Percentiles rank a stretch among this genome's conserved stretches.
Evolutionary conservation across 2,888 invertebrate genomes (phyloP).

Genomic region (Plagodis pulveraria): DNA sequence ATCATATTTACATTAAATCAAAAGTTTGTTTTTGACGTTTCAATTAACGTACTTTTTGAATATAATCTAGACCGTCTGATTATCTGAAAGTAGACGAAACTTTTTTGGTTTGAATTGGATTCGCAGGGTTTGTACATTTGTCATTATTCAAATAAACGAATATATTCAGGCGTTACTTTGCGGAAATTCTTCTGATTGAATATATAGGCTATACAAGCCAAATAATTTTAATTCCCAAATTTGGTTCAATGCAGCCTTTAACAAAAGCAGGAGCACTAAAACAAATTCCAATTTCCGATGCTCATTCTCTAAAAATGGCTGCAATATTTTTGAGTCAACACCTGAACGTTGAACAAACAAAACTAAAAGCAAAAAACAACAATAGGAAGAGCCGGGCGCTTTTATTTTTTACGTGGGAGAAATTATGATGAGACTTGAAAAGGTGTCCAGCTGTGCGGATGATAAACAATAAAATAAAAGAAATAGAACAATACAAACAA

Average conservation of each 20-base stretch:
- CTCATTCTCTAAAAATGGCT: conserved; percentile 53
- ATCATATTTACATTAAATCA: too few species aligned
- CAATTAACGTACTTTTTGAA: too few species aligned
- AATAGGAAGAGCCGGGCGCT: conserved; percentile 41
- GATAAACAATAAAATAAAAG: background rate
- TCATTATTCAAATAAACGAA: too few species aligned
- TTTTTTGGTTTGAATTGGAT: too few species aligned
- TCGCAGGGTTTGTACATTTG: too few species aligned
- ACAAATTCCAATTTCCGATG: conserved; percentile 44
- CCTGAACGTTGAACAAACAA: conserved; percentile 53
- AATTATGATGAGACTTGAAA: conserved; percentile 52
- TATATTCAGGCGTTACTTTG: too few species aligned
- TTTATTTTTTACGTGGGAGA: conserved; percentile 50
- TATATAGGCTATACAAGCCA: too few species aligned
- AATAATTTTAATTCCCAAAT: background rate
- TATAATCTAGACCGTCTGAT: too few species aligned
- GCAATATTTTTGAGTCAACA: conserved; percentile 64
- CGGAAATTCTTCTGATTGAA: too few species aligned
- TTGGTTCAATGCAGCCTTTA: conserved; percentile 15
- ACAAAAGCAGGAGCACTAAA: conserved; percentile 28
- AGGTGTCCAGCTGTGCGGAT: conserved; percentile 36
- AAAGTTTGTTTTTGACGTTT: too few species aligned
- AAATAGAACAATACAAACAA: too few species aligned
- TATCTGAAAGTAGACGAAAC: too few species aligned
- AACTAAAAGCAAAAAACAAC: conserved; percentile 49